Conservation (phyloP, 2,888 invertebrate species). For the Tubulanus polymorphus region DNA sequence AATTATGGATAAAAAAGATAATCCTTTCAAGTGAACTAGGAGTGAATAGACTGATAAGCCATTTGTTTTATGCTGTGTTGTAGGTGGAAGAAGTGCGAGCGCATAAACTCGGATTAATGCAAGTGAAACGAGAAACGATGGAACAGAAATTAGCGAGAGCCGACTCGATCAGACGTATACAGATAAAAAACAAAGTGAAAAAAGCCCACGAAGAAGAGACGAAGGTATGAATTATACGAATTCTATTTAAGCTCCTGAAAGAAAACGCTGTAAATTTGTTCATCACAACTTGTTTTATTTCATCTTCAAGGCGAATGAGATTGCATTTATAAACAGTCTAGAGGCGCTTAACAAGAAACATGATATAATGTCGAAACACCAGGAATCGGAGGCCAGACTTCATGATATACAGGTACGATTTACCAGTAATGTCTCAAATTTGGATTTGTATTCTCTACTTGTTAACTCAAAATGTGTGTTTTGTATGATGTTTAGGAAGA, state of each 20-base stretch:
- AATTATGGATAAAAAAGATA: too few species aligned
- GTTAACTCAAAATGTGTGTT: not conserved
- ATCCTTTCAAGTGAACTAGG: too few species aligned
- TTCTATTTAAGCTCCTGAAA: not conserved
- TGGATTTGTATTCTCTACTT: not conserved
- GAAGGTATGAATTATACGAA: constrained; percentile 58
- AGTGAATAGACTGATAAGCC: too few species aligned
- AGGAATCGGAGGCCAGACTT: constrained; percentile 58
- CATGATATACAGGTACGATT: constrained; percentile 59
- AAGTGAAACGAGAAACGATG: constrained; percentile 61
- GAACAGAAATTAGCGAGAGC: constrained; percentile 64
- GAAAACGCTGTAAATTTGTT: not conserved
- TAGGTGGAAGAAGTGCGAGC: constrained; percentile 63
- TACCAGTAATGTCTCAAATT: constrained; percentile 1
- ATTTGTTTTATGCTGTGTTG: constrained; percentile 4
- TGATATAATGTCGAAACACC: constrained; percentile 72
- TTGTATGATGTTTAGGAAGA: constrained; percentile 67
- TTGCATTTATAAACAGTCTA: constrained; percentile 93
- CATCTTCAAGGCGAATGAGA: constrained; percentile 71
- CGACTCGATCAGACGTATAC: constrained; percentile 82
- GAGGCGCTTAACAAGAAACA: constrained; percentile 91
- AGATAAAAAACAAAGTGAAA: constrained; percentile 66
- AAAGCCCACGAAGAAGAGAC: constrained; percentile 98
- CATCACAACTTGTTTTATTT: too few species aligned
- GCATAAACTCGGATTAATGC: constrained; percentile 80